Evolutionary conservation across 2,113 vertebrate species (phyloP).

Genomic region (Nesoenas mayeri): DNA sequence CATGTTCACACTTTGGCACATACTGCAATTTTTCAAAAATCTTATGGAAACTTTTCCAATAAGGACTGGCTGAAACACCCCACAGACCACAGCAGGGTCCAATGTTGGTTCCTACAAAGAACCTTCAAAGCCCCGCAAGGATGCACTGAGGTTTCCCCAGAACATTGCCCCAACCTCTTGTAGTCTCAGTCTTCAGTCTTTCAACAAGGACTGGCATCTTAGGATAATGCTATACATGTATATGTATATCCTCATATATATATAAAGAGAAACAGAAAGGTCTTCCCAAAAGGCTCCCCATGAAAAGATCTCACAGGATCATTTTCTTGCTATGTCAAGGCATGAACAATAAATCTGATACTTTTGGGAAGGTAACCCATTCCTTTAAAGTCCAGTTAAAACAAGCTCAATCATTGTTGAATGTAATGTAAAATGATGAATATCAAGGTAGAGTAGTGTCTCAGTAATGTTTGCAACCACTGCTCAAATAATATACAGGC

Average conservation of each 20-base stretch:
- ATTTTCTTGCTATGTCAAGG: accelerated
- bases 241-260: neutral
- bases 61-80: neutral
- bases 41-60: neutral
- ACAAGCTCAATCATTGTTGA: neutral
- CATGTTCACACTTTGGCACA: neutral
- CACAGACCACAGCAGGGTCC: accelerated
- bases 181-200: neutral
- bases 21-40: neutral
- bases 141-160: neutral
- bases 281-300: neutral
- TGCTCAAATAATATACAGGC: neutral
- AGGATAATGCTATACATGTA: neutral
- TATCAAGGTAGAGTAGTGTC: neutral
- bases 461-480: neutral
- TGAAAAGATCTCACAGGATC: neutral
- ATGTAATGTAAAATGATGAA: neutral
- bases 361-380: neutral
- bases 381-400: neutral
- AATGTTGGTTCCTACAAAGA: neutral
- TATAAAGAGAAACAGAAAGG: neutral
- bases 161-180: neutral
- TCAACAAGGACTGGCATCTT: neutral
- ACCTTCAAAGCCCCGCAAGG: accelerated
- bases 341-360: neutral